Conservation (phyloP, 1,140 invertebrate genomes). For the Pygmarrhopalites habei region DNA sequence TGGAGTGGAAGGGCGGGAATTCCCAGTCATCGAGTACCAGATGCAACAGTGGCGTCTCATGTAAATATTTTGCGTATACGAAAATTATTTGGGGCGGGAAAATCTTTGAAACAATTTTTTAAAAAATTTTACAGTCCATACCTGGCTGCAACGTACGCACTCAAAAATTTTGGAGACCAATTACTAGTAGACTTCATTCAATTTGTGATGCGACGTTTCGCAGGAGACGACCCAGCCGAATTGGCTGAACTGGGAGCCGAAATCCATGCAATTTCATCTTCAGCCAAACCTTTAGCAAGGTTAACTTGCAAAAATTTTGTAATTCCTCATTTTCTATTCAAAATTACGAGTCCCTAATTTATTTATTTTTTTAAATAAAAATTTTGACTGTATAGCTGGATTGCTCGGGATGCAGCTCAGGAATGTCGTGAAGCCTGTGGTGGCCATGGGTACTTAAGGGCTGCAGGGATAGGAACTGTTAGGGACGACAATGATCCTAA, state of each 20-base stretch:
- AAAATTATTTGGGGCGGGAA: too few species aligned
- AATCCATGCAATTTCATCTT: constrained; percentile 86
- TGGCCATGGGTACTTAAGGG: constrained; percentile 70
- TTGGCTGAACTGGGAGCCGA: constrained; percentile 66
- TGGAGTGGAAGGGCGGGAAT: constrained; percentile 46
- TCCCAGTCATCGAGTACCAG: constrained; percentile 55
- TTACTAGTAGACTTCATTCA: constrained; percentile 48
- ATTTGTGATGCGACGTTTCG: constrained; percentile 43
- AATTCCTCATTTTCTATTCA: too few species aligned
- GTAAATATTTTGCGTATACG: too few species aligned
- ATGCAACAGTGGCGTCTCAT: constrained; percentile 57
- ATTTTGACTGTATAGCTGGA: too few species aligned
- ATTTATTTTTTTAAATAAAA: too few species aligned
- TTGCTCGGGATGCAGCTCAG: constrained; percentile 72
- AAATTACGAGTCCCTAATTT: too few species aligned
- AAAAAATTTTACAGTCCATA: too few species aligned
- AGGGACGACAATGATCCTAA: constrained; percentile 80
- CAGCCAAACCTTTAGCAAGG: constrained; percentile 76
- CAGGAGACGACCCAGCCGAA: constrained; percentile 17
- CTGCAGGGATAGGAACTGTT: constrained; percentile 63
- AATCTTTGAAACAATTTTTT: too few species aligned
- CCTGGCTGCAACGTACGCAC: constrained; percentile 49
- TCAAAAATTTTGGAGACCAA: constrained; percentile 47
- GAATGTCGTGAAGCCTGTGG: constrained; percentile 86
- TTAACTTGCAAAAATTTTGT: too few species aligned